Evolutionary conservation across 1,140 invertebrate species (phyloP).

Genomic region (Cotesia typhae): DNA sequence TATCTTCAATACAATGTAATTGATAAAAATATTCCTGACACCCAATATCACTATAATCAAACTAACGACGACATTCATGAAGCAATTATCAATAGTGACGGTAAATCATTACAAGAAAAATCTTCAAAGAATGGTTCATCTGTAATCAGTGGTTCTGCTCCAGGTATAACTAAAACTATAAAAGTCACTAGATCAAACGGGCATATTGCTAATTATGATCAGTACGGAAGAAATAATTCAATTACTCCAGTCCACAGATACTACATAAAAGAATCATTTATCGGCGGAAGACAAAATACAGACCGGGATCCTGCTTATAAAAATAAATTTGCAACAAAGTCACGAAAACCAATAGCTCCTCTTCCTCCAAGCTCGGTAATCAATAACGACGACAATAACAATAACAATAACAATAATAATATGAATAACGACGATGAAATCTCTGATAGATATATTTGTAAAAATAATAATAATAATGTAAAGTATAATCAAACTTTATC

Average conservation of each 20-base stretch:
- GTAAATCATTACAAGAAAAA: conserved; percentile 53
- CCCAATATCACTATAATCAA: conserved; percentile 24
- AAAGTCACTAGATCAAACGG: conserved; percentile 36
- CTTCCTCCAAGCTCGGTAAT: too few relatives aligned
- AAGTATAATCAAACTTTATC: background rate
- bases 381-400: too few relatives aligned
- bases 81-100: conserved; percentile 49
- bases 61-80: conserved; percentile 40
- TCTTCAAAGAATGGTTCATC: background rate
- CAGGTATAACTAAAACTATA: conserved; percentile 28
- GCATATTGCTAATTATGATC: conserved; percentile 39
- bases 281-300: conserved; percentile 70
- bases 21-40: conserved; percentile 65
- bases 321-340: conserved; percentile 76
- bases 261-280: conserved; percentile 84
- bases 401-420: conserved; percentile 3
- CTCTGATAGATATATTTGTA: background rate
- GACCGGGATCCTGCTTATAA: conserved; percentile 71
- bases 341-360: too few relatives aligned
- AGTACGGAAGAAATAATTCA: conserved; percentile 55
- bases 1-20: conserved; percentile 73
- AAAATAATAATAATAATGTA: conserved; percentile 8
- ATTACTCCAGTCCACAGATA: conserved; percentile 74
- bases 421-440: conserved; percentile 4
- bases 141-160: conserved; percentile 23